A percentile compares a stretch with the other conserved stretches of the same genome.
These are phyloP conservation scores for Frankliniella intonsa DNA, from an alignment of 2,888 invertebrate genomes.

Conservation along the genomic window DNA sequence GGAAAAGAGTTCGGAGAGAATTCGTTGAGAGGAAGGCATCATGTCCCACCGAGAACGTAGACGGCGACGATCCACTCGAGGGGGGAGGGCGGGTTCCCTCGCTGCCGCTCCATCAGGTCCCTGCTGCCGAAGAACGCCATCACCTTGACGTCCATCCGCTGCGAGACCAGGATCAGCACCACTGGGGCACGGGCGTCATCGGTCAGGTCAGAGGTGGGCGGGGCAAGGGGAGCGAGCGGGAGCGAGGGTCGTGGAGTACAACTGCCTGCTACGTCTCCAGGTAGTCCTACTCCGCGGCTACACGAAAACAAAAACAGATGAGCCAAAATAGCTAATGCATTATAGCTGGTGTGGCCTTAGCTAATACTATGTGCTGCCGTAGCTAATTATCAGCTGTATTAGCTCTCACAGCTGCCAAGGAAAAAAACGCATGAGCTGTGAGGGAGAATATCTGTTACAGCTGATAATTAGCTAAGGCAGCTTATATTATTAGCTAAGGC, in stretches of 20 bases:
- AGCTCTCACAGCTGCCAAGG: no score
- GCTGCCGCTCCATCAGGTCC: constrained; percentile 65
- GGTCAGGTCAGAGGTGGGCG: background rate
- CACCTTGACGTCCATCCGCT: constrained; percentile 75
- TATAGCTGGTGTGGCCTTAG: no score
- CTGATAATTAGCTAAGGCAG: no score
- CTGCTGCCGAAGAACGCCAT: constrained; percentile 70
- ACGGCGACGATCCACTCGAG: constrained; percentile 77
- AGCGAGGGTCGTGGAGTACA: background rate
- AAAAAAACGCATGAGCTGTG: no score
- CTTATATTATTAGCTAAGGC: no score
- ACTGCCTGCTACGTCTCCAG: no score
- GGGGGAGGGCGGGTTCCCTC: constrained; percentile 80
- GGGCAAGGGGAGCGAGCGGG: background rate
- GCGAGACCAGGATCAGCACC: constrained; percentile 85
- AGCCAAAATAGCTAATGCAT: no score
- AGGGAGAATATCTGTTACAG: no score
- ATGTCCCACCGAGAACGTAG: constrained; percentile 69
- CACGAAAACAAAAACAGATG: no score
- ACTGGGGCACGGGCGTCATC: constrained; percentile 54
- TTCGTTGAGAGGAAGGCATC: background rate
- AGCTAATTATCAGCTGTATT: no score
- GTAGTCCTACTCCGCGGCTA: no score
- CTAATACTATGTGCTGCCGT: no score
- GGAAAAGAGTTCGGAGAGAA: background rate